Conservation (phyloP, 2,113 vertebrate genomes). For the Todiramphus chloris region DNA sequence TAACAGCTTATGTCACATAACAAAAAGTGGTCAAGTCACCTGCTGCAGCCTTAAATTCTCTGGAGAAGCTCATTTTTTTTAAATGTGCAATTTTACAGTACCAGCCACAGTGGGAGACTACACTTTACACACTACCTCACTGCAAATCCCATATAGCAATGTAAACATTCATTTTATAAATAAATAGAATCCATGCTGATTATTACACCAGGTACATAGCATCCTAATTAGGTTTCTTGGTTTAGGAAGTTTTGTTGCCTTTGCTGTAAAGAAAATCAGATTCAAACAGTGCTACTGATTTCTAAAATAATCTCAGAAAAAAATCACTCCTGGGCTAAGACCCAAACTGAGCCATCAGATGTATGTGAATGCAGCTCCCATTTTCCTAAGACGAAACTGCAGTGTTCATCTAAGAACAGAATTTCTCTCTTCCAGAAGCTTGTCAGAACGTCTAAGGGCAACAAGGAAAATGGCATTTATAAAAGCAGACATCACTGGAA, state of each 20-base stretch:
- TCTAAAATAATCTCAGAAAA: slow-evolving; percentile 31
- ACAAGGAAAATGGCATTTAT: background rate
- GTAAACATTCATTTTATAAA: background rate
- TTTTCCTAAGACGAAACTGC: background rate
- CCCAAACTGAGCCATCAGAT: background rate
- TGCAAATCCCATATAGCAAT: background rate
- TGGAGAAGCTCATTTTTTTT: background rate
- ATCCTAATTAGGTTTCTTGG: background rate
- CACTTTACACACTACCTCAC: background rate
- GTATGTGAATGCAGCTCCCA: background rate
- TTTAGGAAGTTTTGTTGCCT: background rate
- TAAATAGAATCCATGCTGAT: background rate
- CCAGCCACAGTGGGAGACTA: background rate
- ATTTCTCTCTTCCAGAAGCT: background rate
- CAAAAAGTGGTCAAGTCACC: background rate
- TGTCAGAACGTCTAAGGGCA: background rate
- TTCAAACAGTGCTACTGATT: background rate
- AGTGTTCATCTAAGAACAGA: background rate
- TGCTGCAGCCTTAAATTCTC: background rate
- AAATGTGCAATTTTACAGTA: background rate
- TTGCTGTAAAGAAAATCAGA: background rate
- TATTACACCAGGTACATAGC: background rate
- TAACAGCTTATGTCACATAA: background rate
- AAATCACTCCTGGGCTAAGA: background rate
- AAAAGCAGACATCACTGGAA: background rate